A percentile compares a stretch with the other conserved stretches of the same genome.
These are phyloP conservation scores for Meiosimyza decipiens DNA, from an alignment of 2,888 invertebrate genomes.

Conservation along the genomic window DNA sequence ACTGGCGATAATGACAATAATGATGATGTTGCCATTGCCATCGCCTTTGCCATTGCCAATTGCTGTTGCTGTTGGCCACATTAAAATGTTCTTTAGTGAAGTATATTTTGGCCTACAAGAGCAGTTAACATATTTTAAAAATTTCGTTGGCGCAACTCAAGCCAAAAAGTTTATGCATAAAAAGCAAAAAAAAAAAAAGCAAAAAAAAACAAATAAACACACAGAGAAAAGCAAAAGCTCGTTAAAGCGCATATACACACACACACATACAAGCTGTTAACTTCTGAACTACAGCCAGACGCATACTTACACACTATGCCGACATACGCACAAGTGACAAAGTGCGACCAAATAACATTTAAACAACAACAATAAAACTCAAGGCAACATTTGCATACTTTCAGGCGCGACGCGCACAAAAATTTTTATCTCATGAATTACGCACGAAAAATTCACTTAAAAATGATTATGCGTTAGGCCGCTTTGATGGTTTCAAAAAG, in stretches of 20 bases:
- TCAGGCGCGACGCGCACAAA: background rate
- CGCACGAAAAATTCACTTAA: conserved; percentile 21
- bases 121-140: conserved; percentile 28
- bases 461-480: background rate
- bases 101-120: background rate
- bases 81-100: background rate
- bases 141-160: conserved; percentile 10
- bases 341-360: conserved; percentile 18
- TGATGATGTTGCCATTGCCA: too few species aligned
- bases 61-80: background rate
- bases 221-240: conserved; percentile 2
- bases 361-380: conserved; percentile 2
- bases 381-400: conserved; percentile 25
- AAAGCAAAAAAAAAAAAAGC: background rate
- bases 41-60: background rate
- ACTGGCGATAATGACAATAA: too few species aligned
- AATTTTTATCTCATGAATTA: conserved; percentile 4
- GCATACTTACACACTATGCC: background rate
- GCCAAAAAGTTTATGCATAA: background rate
- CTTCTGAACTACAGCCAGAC: background rate
- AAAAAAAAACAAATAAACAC: background rate
- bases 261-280: background rate
- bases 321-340: background rate
- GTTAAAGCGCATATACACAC: conserved; percentile 3
- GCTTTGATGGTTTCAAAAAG: background rate